These are phyloP conservation scores for Zaprionus gabonicus DNA, from an alignment of 1,140 invertebrate genomes.

Conservation along the genomic window DNA sequence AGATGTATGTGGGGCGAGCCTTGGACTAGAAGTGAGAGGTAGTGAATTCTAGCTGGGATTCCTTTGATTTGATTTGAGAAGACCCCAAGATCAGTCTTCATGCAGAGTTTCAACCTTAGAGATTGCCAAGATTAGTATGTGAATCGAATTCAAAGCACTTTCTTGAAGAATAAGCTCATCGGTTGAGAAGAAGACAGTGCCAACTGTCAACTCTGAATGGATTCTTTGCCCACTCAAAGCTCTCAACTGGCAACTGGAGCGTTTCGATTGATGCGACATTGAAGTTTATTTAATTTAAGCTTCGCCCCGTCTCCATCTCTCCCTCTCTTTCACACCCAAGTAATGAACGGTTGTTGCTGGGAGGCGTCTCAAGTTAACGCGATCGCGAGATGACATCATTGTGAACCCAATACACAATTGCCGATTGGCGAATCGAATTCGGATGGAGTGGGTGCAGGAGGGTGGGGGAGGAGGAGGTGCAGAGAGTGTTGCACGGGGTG, in stretches of 20 bases:
- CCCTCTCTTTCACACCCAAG: background rate
- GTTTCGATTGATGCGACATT: slow-evolving; percentile 6
- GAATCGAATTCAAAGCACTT: background rate
- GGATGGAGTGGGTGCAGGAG: background rate
- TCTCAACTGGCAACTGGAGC: background rate
- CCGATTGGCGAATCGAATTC: slow-evolving; percentile 19
- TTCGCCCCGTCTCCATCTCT: background rate
- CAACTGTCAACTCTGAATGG: background rate
- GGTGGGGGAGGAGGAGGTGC: background rate
- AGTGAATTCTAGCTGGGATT: no score
- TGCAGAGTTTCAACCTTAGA: no score
- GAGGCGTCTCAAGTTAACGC: slow-evolving; percentile 19
- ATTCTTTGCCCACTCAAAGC: background rate
- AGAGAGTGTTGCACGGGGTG: background rate
- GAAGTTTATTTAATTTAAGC: slow-evolving; percentile 9
- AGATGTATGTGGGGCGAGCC: background rate
- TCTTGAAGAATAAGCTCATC: background rate
- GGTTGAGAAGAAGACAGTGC: background rate
- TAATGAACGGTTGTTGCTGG: background rate
- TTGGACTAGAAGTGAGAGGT: no score
- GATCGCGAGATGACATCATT: slow-evolving; percentile 64
- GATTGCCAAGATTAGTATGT: no score
- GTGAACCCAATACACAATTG: slow-evolving; percentile 43
- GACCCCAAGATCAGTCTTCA: no score
- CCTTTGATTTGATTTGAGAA: no score